Percentiles rank a stretch among this genome's conserved stretches.
Evolutionary conservation across 1,140 invertebrate genomes (phyloP).

Genomic region (Caenorhabditis tropicalis): DNA sequence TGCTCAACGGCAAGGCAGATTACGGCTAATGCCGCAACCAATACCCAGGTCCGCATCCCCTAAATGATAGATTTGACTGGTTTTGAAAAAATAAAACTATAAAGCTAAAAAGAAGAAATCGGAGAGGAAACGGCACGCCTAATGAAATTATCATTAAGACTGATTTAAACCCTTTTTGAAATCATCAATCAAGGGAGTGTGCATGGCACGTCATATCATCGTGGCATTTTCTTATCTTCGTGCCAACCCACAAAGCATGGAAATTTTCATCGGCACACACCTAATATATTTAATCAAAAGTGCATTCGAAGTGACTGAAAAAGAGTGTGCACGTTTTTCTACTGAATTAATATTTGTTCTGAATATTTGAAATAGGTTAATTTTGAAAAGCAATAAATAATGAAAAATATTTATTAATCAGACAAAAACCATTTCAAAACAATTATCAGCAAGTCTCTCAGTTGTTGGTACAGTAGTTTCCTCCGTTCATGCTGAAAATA

Average conservation of each 20-base stretch:
- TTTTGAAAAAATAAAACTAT: background rate
- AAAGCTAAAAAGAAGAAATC: background rate
- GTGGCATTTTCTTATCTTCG: background rate
- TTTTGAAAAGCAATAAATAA: no score
- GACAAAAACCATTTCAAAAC: background rate
- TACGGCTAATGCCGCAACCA: constrained; percentile 9
- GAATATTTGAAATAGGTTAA: no score
- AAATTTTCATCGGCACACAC: background rate
- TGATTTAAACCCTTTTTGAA: background rate
- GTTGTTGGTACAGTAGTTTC: background rate
- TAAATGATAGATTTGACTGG: background rate
- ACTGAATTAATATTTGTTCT: no score
- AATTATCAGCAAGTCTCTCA: background rate
- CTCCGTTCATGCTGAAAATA: constrained; percentile 14
- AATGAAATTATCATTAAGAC: constrained; percentile 1
- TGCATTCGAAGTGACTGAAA: background rate
- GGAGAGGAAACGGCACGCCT: background rate
- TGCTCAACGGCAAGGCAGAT: background rate
- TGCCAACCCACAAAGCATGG: background rate
- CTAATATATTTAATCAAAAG: background rate
- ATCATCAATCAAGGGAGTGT: background rate
- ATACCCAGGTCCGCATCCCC: constrained; percentile 19
- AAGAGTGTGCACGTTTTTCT: no score
- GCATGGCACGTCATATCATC: background rate
- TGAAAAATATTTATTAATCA: background rate